Base-by-base conservation (phyloP, 2,888 invertebrate genomes). In the Philonicus albiceps region DNA sequence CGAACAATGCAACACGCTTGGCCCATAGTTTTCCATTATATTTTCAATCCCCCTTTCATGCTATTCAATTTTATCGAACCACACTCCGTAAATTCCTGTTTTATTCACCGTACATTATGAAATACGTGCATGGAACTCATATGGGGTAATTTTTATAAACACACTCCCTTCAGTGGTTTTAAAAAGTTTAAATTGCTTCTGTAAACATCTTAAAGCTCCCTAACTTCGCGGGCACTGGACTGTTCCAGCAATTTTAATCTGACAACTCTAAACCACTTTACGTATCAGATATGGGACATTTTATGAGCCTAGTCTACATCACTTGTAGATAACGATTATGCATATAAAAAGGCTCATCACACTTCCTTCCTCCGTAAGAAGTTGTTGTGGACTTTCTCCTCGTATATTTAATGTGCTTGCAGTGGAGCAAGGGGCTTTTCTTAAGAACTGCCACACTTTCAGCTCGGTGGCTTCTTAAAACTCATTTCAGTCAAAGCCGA, bases 241-340 rank as follows among this genome's bases (percentile, higher is more conserved):
- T 3, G 19, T 7, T 55, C 55, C 19, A 55, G 55, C 22, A 27
- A 64, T 64, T 64, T 64, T 22, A 64, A 64, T 64, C 27, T 8
- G 22, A 22, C 22, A 27, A 27, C 11, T 64, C 27, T 64, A 34
- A 74, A n/a, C 74, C 31, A 74, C 74, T 74, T 74, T 74, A 3
- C 74, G 19, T 74, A 74, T 74, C 74, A 74, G 74, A 74, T 74
- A 74, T 74, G 74, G 34, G 74, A 34, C 74, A 74, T 16, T 34
- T 74, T 74, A 74, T 16, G 34, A 74, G 34, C 74, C 74, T 74
- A 74, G 74, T 74, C 30, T n/a, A 31, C 74, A 74, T n/a, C n/a
- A n/a, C n/a, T n/a, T n/a, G n/a, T 34, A 64, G 64, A 64, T 27
- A 64, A 11, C 64, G 22, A 27, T 22, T 64, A 19, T 64, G 64